A percentile compares a stretch with the other conserved stretches of the same genome.
phyloP scores from a whole-genome alignment of 2,797 vertebrate genomes.

The Philypnodon macrostomus region DNA sequence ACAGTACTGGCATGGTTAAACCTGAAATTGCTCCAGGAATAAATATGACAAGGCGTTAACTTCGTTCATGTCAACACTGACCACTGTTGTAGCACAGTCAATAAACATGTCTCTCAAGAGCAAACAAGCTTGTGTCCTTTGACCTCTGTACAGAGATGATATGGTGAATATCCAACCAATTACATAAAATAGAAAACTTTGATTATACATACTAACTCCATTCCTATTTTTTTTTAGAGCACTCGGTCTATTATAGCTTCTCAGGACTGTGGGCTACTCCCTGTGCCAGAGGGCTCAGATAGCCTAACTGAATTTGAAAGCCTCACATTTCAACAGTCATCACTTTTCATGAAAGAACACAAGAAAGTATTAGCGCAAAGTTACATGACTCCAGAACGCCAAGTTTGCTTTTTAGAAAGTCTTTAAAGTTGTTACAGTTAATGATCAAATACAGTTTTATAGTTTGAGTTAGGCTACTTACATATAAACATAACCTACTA shows the following conservation, averaged over 20 bases:
- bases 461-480: too few relatives aligned
- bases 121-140: neutral
- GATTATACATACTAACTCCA: too few relatives aligned
- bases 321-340: conserved; percentile 72
- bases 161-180: too few relatives aligned
- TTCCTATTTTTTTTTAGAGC: too few relatives aligned
- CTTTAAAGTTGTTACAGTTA: too few relatives aligned
- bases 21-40: conserved; percentile 46
- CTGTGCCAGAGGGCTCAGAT: conserved; percentile 56
- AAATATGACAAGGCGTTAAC: conserved; percentile 46
- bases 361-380: conserved; percentile 45
- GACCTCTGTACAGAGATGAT: conserved; percentile 7
- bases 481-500: too few relatives aligned
- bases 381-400: too few relatives aligned
- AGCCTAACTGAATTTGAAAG: conserved; percentile 47
- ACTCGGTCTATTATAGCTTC: too few relatives aligned
- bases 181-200: too few relatives aligned
- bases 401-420: too few relatives aligned
- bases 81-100: conserved; percentile 8
- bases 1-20: conserved; percentile 47
- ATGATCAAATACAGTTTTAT: too few relatives aligned
- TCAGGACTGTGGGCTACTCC: conserved; percentile 32
- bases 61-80: conserved; percentile 24
- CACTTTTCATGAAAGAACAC: conserved; percentile 67
- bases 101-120: conserved; percentile 4